These are phyloP conservation scores for Apostichopus californicus DNA, from an alignment of 35 echinoderm and acorn worm species.

Conservation along the genomic window DNA sequence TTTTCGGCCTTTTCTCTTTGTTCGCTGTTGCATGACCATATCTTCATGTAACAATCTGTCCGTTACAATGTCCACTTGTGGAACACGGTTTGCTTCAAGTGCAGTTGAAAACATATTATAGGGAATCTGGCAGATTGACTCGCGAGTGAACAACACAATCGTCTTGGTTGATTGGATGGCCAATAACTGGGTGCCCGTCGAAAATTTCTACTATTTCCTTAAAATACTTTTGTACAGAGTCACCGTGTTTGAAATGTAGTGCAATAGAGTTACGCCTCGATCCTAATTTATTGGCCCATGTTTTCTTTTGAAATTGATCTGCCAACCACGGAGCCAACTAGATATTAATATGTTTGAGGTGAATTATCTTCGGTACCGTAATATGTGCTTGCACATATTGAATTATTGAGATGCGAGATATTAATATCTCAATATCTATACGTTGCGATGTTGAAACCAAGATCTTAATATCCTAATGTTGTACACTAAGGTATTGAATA, in stretches of 20 bases:
- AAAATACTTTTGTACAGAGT: too few species aligned
- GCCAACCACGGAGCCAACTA: background rate
- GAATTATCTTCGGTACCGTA: too few species aligned
- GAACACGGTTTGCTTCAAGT: conserved; percentile 13
- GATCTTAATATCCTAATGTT: too few species aligned
- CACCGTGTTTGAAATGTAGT: background rate
- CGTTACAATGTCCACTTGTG: conserved; percentile 6
- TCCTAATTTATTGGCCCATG: conserved; percentile 2
- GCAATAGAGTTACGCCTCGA: background rate
- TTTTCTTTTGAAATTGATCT: conserved; percentile 26
- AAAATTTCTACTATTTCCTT: too few species aligned
- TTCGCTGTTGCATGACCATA: background rate
- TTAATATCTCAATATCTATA: too few species aligned
- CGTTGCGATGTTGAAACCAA: too few species aligned
- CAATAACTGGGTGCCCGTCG: background rate
- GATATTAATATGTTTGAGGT: too few species aligned
- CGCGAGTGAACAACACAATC: conserved; percentile 10
- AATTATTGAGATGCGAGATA: too few species aligned
- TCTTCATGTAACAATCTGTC: conserved; percentile 19
- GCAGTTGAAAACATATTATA: conserved; percentile 19
- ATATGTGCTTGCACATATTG: too few species aligned
- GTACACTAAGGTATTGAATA: too few species aligned
- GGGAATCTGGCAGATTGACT: background rate
- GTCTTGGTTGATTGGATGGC: conserved; percentile 21
- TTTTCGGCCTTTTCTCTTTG: background rate